Conservation (phyloP, 2,888 invertebrate genomes). For the Eristalis tenax region DNA sequence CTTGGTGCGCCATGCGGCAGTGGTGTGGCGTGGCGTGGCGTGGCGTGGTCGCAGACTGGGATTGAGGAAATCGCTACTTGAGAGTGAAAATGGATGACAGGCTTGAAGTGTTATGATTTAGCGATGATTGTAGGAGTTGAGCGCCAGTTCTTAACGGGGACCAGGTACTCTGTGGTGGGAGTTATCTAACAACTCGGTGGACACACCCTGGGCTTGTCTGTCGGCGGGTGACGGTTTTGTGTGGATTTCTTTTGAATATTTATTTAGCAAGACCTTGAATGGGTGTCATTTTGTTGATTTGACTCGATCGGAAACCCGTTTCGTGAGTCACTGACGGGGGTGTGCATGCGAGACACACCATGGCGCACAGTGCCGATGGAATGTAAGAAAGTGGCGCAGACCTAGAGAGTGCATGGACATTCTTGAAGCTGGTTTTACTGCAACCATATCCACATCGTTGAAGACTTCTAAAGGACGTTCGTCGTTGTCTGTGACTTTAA, state of each 20-base stretch:
- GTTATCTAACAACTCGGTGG: background rate
- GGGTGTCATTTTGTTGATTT: background rate
- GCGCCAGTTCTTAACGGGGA: background rate
- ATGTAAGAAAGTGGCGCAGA: background rate
- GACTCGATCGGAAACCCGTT: background rate
- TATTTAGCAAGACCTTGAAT: background rate
- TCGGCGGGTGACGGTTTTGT: background rate
- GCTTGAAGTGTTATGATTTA: constrained; percentile 25
- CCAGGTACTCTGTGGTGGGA: background rate
- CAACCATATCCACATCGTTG: too few relatives aligned
- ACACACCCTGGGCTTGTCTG: background rate
- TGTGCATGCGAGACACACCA: background rate
- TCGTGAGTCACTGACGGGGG: too few relatives aligned
- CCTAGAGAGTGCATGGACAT: too few relatives aligned
- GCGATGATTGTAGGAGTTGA: background rate
- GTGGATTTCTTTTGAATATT: background rate
- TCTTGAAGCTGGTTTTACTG: too few relatives aligned
- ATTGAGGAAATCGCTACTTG: constrained; percentile 49
- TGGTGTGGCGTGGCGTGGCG: background rate
- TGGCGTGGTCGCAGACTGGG: background rate
- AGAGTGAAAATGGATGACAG: constrained; percentile 28
- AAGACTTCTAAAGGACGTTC: too few relatives aligned
- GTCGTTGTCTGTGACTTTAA: too few relatives aligned
- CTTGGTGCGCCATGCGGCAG: background rate
- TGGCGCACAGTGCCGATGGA: background rate